Base-by-base conservation (phyloP, 1,140 invertebrate genomes). In the Drosophila equinoxialis region DNA sequence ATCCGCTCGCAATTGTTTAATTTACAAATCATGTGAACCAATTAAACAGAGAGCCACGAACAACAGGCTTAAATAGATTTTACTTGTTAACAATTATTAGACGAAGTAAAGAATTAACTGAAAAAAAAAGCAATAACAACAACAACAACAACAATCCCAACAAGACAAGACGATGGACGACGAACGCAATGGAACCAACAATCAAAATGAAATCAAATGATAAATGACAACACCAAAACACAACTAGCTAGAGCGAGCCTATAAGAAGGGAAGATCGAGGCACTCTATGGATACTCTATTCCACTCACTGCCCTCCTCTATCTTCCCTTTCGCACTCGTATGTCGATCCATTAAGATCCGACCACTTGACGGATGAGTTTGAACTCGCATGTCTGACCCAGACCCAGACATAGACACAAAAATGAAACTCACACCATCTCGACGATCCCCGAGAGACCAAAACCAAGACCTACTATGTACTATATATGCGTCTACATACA, bases 21-120 rank as follows among this genome's bases (percentile, higher is more conserved):
- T 90, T 90, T 90, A 90, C 87, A 90, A 90, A 90, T 90, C 87
- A 90, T 90, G 87, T 90, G 87, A 90, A 90, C 87, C 87, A 90
- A 90, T 90, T 90, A 90, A 78, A 78, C 77, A 81, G 68, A 77
- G 48, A 66, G 77, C 74, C 69, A 89, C 68, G 77, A 84, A 89
- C 84, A 89, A 75, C 45, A 51, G 80, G 84, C 84, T 89, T 89
- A 89, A 89, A 89, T 89, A 89, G 84, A 89, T 72, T 89, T 89
- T 89, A 84, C 84, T 89, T 89, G 84, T 89, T 89, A 89, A 89
- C 84, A 86, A 86, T 85, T 85, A 75, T 78, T 79, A 82, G 77
- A 42, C 63, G 51, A 48, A 51, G 45, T 20, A 20, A 23, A 51
- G 45, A 51, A 48, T 48, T 48, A 66, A 54, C 70, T 60, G 37